Evolutionary conservation across 1,140 invertebrate species (phyloP), one percentile per base, ranked within the genome.

Genomic region (Ectropis grisescens): DNA sequence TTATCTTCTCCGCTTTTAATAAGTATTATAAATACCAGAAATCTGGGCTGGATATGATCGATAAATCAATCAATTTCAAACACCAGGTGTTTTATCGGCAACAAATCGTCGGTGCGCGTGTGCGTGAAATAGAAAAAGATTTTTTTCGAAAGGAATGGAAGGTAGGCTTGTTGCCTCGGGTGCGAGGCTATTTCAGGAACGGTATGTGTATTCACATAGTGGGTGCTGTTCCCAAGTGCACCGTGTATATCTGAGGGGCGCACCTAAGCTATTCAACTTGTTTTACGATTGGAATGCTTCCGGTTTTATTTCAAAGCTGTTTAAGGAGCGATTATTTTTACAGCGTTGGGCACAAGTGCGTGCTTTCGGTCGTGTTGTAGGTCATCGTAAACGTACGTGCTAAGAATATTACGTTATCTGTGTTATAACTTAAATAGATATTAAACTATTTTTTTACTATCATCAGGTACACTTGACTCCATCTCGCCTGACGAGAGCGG

Each of bases 191-290:
- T 78, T 78, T 78, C 61, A 33, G 53, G 65, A 61, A 42, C 44
- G 60, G 51, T 61, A 59, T 60, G 57, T 56, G 40, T 23, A 26
- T 33, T 43, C 55, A 60, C 47, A n/a, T n/a, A 9, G 45, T 42
- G 48, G 53, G 60, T 59, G 2, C 47, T 60, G 54, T 58, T 33
- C 60, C 52, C 65, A 67, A 75, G 64, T 72, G 66, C 58, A 57
- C 48, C 47, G 51, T 74, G 67, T 78, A 69, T 76, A 74, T 68
- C 46, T 36, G 45, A 56, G 50, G 66, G 61, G 66, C 60, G 61
- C 56, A 61, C 54, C 45, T 23, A 35, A 33, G 45, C 56, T 66
- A 62, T 79, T 69, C 57, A 62, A 40, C 51, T 41, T 46, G 33
- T 48, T 44, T 33, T 53, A 54, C 56, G 53, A 48, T 51, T 49